Conservation (phyloP, 2,113 vertebrate genomes). For the Morone chrysops region DNA sequence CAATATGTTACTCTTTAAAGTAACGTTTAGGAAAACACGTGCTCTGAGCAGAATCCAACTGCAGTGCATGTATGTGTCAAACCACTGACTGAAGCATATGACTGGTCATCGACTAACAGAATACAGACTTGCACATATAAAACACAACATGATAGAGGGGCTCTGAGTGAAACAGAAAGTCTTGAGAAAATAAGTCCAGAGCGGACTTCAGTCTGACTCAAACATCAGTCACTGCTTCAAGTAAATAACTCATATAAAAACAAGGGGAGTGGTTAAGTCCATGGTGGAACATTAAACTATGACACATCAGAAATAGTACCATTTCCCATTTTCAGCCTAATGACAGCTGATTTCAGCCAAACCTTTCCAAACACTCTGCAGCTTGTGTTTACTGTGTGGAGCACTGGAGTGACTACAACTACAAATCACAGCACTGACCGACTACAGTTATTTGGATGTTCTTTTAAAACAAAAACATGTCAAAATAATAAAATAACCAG, state of each 20-base stretch:
- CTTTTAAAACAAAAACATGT: constrained; percentile 40
- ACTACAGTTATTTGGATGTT: not conserved
- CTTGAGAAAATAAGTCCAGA: not conserved
- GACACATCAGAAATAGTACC: constrained; percentile 29
- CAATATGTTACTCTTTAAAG: not conserved
- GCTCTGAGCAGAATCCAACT: not conserved
- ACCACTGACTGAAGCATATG: constrained; percentile 36
- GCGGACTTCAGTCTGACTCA: constrained; percentile 5
- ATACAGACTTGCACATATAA: not conserved
- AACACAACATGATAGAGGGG: constrained; percentile 10
- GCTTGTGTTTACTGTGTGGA: constrained; percentile 41
- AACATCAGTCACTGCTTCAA: constrained; percentile 61
- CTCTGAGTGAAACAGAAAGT: constrained; percentile 1
- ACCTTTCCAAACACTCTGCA: constrained; percentile 13
- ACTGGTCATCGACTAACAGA: constrained; percentile 23
- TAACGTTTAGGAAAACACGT: not conserved
- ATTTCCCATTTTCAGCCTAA: constrained; percentile 7
- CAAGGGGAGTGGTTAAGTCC: constrained; percentile 38
- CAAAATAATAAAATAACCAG: constrained; percentile 25
- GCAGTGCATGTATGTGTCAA: not conserved
- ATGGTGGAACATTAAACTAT: constrained; percentile 17
- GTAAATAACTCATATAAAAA: constrained; percentile 54
- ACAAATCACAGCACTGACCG: constrained; percentile 3
- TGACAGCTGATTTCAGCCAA: constrained; percentile 13
- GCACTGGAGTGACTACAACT: constrained; percentile 6